Conservation (phyloP, 2,888 invertebrate genomes). For the Sisyra terminalis region DNA sequence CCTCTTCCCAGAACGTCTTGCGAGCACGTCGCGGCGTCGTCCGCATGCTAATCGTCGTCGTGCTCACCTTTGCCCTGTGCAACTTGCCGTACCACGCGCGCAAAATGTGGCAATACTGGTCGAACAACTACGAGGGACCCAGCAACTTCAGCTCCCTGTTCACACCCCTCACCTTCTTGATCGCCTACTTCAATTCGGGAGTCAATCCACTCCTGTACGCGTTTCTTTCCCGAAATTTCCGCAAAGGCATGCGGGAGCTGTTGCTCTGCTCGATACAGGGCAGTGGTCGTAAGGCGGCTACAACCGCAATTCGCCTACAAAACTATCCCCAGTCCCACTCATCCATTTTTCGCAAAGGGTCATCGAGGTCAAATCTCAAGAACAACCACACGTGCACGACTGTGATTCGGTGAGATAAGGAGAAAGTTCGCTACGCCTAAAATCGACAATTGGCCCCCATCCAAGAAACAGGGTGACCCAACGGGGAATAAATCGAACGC, state of each 20-base stretch:
- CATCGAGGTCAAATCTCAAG: conserved; percentile 34
- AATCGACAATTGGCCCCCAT: too few relatives aligned
- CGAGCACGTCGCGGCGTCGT: conserved; percentile 72
- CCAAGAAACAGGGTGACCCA: too few relatives aligned
- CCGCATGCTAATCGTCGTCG: conserved; percentile 76
- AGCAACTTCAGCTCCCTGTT: conserved; percentile 23
- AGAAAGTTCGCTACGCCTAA: too few relatives aligned
- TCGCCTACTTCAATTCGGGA: conserved; percentile 39
- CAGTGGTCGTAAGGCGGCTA: conserved; percentile 11
- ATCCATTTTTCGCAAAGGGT: conserved; percentile 28
- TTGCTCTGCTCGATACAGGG: conserved; percentile 21
- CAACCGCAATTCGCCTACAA: neutral
- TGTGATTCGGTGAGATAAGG: conserved; percentile 16
- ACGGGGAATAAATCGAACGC: too few relatives aligned
- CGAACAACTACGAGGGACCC: conserved; percentile 13
- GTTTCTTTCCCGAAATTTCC: conserved; percentile 38
- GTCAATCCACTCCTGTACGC: conserved; percentile 43
- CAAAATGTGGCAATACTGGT: conserved; percentile 77
- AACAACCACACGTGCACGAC: conserved; percentile 37
- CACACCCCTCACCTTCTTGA: conserved; percentile 35
- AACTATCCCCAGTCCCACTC: conserved; percentile 17
- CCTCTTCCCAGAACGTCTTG: conserved; percentile 58
- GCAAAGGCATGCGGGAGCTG: conserved; percentile 33
- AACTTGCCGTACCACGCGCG: conserved; percentile 80
- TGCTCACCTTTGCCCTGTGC: conserved; percentile 75